Evolutionary conservation across 2,888 invertebrate species (phyloP), one percentile per base, ranked within the genome.

Genomic region (Lasioglossum lativentre): DNA sequence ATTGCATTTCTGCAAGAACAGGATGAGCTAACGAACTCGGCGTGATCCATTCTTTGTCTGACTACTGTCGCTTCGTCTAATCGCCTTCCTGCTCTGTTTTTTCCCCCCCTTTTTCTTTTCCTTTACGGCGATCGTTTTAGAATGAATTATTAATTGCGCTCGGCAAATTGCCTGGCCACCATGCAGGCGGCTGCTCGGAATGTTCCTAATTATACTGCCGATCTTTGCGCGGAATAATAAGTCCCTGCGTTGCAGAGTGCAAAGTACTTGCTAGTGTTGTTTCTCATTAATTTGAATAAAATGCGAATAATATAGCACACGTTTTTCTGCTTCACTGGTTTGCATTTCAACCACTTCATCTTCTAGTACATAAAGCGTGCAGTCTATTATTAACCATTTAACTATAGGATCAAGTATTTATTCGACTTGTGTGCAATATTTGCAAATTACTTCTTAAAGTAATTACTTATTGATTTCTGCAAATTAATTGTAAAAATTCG

Each of bases 1-100:
- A 94, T 92, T 93, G 93, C 93, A 93, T 91, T 90, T 92, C 91
- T 88, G 86, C 86, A 82, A 83, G 85, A 81, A 81, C 78, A 76
- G 85, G 80, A 70, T 85, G 87, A 90, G 89, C 89, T 91, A 90
- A 90, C 86, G 90, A 90, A 90, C 90, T 81, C 80, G 78, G 73
- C 83, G 86, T 73, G 78, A 71, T 75, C 75, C 78, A 74, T 82
- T 70, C 70, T 47, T 63, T 63, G 63, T 30, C 30, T 27, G 52
- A 40, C 80, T 71, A 63, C 68, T 47, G 34, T 34, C n/a, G 30
- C n/a, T 66, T 56, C 77, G 40, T 76, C 42, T 63, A n/a, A 59
- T 59, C 59, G 27, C 30, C 30, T 16, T 14, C 38, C 59, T 47
- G 45, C 27, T 56, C 19, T 5, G n/a, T 80, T 89, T 88, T 86